Evolutionary conservation across 2,113 vertebrate genomes (phyloP).

Genomic region (Chaetops frenatus): DNA sequence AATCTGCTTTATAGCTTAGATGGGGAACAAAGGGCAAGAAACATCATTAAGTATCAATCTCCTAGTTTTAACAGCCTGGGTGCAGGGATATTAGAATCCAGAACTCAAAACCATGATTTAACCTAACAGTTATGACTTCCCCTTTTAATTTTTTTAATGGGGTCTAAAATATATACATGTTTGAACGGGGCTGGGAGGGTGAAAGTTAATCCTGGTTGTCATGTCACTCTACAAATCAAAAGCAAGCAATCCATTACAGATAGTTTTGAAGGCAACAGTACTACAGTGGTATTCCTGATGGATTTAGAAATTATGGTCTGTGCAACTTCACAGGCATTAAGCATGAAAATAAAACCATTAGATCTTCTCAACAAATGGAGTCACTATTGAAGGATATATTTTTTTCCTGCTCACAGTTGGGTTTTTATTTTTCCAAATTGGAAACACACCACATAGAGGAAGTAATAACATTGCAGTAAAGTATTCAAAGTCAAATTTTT

Average conservation of each 20-base stretch:
- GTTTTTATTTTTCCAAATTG: slow-evolving; percentile 65
- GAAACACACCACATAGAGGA: slow-evolving; percentile 63
- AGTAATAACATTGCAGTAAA: slow-evolving; percentile 62
- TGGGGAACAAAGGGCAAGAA: slow-evolving; percentile 40
- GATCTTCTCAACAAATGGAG: slow-evolving; percentile 61
- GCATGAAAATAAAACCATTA: slow-evolving; percentile 67
- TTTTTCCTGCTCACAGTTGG: background rate
- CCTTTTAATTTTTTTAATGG: slow-evolving; percentile 53
- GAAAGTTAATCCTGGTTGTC: slow-evolving; percentile 52
- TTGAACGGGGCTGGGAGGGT: background rate
- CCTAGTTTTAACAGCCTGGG: background rate
- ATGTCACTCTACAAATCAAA: slow-evolving; percentile 70
- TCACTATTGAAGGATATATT: slow-evolving; percentile 9
- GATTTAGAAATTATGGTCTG: slow-evolving; percentile 67
- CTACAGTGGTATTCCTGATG: slow-evolving; percentile 39
- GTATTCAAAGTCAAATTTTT: slow-evolving; percentile 66
- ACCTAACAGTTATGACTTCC: slow-evolving; percentile 46
- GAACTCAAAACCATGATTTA: background rate
- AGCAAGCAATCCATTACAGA: slow-evolving; percentile 57
- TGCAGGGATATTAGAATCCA: background rate
- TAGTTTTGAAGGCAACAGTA: slow-evolving; percentile 37
- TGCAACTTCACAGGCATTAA: slow-evolving; percentile 59
- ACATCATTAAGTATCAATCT: slow-evolving; percentile 48
- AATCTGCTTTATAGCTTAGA: slow-evolving; percentile 43
- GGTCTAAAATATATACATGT: slow-evolving; percentile 26